Evolutionary conservation across 2,797 vertebrate species (phyloP), one percentile per base, ranked within the genome.

Genomic region (Anabas testudineus): DNA sequence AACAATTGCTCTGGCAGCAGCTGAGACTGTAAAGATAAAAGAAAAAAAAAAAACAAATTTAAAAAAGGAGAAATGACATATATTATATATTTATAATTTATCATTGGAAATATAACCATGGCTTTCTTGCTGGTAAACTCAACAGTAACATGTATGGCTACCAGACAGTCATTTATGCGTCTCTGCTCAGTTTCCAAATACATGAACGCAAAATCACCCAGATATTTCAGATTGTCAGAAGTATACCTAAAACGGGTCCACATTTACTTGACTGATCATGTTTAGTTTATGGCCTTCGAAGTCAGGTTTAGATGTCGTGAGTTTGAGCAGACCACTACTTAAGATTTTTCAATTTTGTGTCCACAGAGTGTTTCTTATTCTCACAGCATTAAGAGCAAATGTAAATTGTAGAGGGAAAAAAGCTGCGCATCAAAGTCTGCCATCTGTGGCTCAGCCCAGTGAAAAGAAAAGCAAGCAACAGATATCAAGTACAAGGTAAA

Each of bases 1-100:
- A 16, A 46, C 94, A 75, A 99, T 91, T 16, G 37, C 84, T 91
- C 91, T 96, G 65, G 92, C 93, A 73, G 91, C 90, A 34, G 93
- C 94, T 10, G 97, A 97, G 74, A 97, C 98, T 99, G 90, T 41
- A 48, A 28, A 14, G 43, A 43, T 22, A 19, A 47, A 61, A 62
- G 43, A 66, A 36, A 46, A 4, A 21, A 67, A 37, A 46, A 4
- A 21, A 61, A 59, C 4, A 67, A 67, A 52, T 47, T 39, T 69
- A 53, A 78, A 56, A 71, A 70, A 52, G 28, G 45, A 46, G 18
- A 65, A 71, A 67, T 70, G 63, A 77, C 62, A 66, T 75, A 74
- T 71, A n/a, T n/a, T 73, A 54, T 84, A 57, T 71, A 56, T 84
- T 87, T 81, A 74, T 74, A 82, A 71, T 74, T 83, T 77, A 85